Base-by-base conservation (phyloP, 2,113 vertebrate genomes). In the Pituophis catenifer region DNA sequence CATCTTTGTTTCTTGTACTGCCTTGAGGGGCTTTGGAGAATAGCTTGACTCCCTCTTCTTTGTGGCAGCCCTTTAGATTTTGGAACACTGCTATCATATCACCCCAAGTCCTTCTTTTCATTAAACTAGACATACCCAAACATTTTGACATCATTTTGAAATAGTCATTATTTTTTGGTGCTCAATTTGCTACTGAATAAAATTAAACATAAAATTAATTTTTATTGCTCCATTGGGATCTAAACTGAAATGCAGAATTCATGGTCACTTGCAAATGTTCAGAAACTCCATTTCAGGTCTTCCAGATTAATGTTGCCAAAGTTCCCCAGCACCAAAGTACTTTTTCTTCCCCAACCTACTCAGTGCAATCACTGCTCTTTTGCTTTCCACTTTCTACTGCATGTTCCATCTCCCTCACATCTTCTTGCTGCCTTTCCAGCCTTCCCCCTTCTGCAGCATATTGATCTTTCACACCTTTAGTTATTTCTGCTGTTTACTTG, bases 141-240 rank as follows among this genome's bases (percentile, higher is more conserved):
- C 21, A 29, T 33, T 57, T 59, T 19, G 48, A 88, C 26, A 81
- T 85, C 9, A 10, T 89, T 89, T 50, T 81, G 65, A 93, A 85
- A 19, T 59, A 58, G 59, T 52, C 53, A 24, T 85, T 93, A 58
- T 75, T 86, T 90, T 54, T 85, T 85, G 5, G 17, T 93, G 88
- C 85, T 26, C 88, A 44, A 58, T 89, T 81, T 85, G 48, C 86
- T 88, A 70, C 8, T 70, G 91, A 70, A 54, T 10, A 33, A 89
- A 89, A 85, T 44, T 90, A 93, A 85, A 19, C 10, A 62, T 50
- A 62, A 70, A 53, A 86, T 50, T 50, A 89, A 85, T 92, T 89
- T 89, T 89, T 89, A 93, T 70, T 90, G 70, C 58, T 89, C 54
- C 70, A 90, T 59, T 90, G 85, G 88, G 70, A 65, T 70, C 62